Evolutionary conservation across 2,888 invertebrate genomes (phyloP), one percentile per base, ranked within the genome.

Genomic region (Athalia rosae): DNA sequence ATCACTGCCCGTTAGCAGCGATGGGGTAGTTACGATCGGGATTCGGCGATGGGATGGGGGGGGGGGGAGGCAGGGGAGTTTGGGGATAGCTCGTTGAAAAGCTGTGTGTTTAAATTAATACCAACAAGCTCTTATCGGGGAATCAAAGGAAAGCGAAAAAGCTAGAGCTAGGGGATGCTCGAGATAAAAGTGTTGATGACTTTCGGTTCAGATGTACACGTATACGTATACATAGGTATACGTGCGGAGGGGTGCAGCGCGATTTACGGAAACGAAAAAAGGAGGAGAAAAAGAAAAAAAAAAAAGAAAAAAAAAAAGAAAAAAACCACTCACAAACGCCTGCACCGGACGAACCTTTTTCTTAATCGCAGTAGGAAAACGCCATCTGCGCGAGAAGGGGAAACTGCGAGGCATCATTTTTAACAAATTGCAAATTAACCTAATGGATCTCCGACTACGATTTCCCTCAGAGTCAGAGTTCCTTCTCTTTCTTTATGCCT

Each of bases 1-100:
- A 87, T 87, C 85, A 83, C 79, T 80, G 81, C 80, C 83, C 83
- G 83, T 87, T 85, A 84, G 82, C 84, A 80, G 66, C 74, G 64
- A 67, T n/a, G 4, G 4, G 13, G 15, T 8, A 4, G 15, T 28
- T 28, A 28, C 28, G 28, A 28, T 28, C 28, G 28, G 28, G 28
- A 61, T 13, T 8, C 4, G 7, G 13, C 13, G 28, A 28, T 7
- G 13, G 15, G n/a, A n/a, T n/a, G n/a, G n/a, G n/a, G n/a, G 5
- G 15, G n/a, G 58, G 41, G 67, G 67, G 67, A 45, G 45, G 58
- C 9, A 45, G 47, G 13, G 73, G 15, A 61, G 28, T 47, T 7
- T 28, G 61, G 62, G 59, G 48, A 50, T 8, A 8, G 48, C 15
- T 74, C 74, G 61, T 74, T 62, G 74, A 61, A 28, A 28, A 77